These are phyloP conservation scores for Polymixis flavicincta DNA, from an alignment of 2,888 invertebrate genomes.

Conservation along the genomic window DNA sequence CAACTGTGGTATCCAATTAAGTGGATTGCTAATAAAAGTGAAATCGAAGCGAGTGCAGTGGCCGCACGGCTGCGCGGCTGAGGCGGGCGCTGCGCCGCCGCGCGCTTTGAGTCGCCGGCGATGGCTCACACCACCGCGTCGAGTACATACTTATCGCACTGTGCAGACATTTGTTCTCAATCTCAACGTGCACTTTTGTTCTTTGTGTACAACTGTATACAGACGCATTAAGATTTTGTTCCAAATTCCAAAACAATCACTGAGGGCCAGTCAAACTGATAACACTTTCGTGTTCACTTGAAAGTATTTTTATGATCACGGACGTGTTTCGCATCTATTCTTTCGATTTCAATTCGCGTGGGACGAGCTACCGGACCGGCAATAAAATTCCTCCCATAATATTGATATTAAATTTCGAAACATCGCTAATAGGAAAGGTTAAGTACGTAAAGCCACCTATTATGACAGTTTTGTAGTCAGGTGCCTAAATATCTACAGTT, in stretches of 20 bases:
- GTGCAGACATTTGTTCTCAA: conserved; percentile 50
- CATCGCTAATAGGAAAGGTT: conserved; percentile 53
- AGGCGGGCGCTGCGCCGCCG: conserved; percentile 57
- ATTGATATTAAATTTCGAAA: conserved; percentile 59
- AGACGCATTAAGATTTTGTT: conserved; percentile 36
- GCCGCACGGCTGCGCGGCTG: conserved; percentile 76
- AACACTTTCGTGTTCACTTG: conserved; percentile 58
- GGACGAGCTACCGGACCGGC: conserved; percentile 53
- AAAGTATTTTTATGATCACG: conserved; percentile 61
- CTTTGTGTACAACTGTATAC: conserved; percentile 30
- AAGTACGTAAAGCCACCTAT: conserved; percentile 48
- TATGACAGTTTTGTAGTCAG: conserved; percentile 53
- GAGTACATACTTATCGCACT: conserved; percentile 51
- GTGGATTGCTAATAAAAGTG: conserved; percentile 91
- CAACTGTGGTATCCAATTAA: conserved; percentile 90
- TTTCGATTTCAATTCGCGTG: conserved; percentile 62
- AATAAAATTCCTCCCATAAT: conserved; percentile 59
- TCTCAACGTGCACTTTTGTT: conserved; percentile 47
- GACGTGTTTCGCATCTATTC: conserved; percentile 55
- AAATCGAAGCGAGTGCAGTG: conserved; percentile 90
- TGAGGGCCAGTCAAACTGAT: conserved; percentile 37
- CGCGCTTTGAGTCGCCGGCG: conserved; percentile 28
- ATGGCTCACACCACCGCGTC: conserved; percentile 52
- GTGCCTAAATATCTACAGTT: conserved; percentile 33
- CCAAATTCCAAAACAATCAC: conserved; percentile 40